Conservation (phyloP, 2,797 vertebrate species). For the Steatocranus sp. region DNA sequence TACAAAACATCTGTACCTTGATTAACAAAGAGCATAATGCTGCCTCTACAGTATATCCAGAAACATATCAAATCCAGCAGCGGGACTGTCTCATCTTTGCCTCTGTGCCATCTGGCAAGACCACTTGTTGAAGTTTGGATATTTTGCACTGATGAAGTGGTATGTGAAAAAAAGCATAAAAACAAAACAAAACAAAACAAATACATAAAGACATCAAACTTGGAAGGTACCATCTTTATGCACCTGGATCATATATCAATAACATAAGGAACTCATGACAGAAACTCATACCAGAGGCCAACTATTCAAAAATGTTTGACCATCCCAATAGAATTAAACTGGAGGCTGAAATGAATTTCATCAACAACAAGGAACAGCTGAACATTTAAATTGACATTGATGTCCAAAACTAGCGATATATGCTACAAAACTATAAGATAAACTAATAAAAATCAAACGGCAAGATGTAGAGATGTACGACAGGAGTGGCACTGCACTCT, state of each 20-base stretch:
- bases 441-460: background rate
- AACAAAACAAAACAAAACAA: background rate
- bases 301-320: slow-evolving; percentile 22
- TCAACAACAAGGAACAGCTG: background rate
- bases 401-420: background rate
- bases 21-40: slow-evolving; percentile 11
- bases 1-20: slow-evolving; percentile 35
- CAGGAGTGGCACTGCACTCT: background rate
- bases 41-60: slow-evolving; percentile 15
- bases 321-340: slow-evolving; percentile 12
- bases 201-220: slow-evolving; percentile 39
- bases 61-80: slow-evolving; percentile 40
- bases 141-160: slow-evolving; percentile 37
- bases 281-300: slow-evolving; percentile 8
- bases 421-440: background rate
- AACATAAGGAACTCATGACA: slow-evolving; percentile 31
- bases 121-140: slow-evolving; percentile 29
- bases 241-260: slow-evolving; percentile 55
- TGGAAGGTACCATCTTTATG: slow-evolving; percentile 25
- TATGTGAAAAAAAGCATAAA: background rate
- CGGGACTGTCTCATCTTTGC: slow-evolving; percentile 13
- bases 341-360: slow-evolving; percentile 13
- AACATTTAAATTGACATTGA: slow-evolving; percentile 5
- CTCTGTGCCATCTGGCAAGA: slow-evolving; percentile 43
- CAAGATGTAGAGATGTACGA: background rate